Conservation (phyloP, 2,797 vertebrate genomes). For the Pangasius macronema region DNA sequence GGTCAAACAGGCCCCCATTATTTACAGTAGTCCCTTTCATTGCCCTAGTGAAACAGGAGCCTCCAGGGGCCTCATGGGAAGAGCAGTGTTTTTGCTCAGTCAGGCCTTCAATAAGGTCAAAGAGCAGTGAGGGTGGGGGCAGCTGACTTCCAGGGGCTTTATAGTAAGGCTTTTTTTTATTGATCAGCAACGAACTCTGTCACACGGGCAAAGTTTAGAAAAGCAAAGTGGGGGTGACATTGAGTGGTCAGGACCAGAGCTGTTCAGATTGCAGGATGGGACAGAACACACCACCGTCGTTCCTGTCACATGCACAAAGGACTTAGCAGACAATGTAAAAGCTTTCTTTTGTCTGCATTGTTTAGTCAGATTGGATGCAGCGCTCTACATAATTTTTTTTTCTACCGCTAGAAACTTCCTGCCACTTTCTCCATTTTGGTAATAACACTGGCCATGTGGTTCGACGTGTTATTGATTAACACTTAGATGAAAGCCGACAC, state of each 20-base stretch:
- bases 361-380: conserved; percentile 22
- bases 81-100: conserved; percentile 86
- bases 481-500: conserved; percentile 44
- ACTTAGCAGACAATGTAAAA: conserved; percentile 41
- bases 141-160: conserved; percentile 66
- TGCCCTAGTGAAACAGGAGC: conserved; percentile 79
- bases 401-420: not conserved
- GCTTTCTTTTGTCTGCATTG: conserved; percentile 42
- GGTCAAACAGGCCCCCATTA: conserved; percentile 80
- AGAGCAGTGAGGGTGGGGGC: conserved; percentile 70
- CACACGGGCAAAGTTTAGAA: conserved; percentile 55
- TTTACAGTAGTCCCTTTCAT: conserved; percentile 89
- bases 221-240: conserved; percentile 43
- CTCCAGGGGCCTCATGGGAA: conserved; percentile 72
- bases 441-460: conserved; percentile 33
- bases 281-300: conserved; percentile 32
- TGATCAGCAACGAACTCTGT: conserved; percentile 62
- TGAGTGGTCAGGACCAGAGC: conserved; percentile 16
- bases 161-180: conserved; percentile 59
- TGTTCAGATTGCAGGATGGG: conserved; percentile 28
- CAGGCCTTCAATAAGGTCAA: conserved; percentile 83
- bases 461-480: conserved; percentile 43
- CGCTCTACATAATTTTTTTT: conserved; percentile 15
- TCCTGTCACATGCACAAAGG: conserved; percentile 38
- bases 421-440: conserved; percentile 34